Evolutionary conservation across 2,113 vertebrate genomes (phyloP).

Genomic region (Caranx ignobilis): DNA sequence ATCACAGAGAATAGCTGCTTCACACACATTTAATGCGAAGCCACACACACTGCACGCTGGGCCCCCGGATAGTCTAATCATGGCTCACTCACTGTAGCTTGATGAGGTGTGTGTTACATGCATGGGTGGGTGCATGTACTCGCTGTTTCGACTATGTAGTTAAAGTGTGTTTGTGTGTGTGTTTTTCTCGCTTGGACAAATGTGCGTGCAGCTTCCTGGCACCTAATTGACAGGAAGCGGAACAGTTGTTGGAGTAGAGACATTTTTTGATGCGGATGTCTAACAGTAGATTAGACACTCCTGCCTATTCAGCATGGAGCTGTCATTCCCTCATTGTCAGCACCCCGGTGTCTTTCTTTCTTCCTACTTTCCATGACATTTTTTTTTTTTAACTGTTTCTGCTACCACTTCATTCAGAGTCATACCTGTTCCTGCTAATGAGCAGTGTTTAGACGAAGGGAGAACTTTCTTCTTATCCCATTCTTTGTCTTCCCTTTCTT

Average conservation of each 20-base stretch:
- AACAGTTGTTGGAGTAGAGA: constrained; percentile 61
- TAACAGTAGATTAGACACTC: constrained; percentile 71
- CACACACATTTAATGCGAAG: constrained; percentile 39
- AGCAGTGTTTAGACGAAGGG: constrained; percentile 71
- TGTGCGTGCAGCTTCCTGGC: constrained; percentile 64
- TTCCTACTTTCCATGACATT: constrained; percentile 44
- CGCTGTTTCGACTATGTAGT: constrained; percentile 8
- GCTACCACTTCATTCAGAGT: constrained; percentile 7
- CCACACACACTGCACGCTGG: constrained; percentile 51
- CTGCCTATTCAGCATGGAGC: constrained; percentile 70
- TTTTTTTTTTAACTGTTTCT: constrained; percentile 12
- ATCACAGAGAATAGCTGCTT: constrained; percentile 45
- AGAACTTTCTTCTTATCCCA: constrained; percentile 54
- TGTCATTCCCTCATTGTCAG: constrained; percentile 70
- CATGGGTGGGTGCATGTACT: constrained; percentile 41
- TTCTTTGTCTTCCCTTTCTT: constrained; percentile 43
- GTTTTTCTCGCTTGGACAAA: constrained; percentile 60
- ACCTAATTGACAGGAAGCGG: constrained; percentile 77
- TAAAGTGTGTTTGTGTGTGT: constrained; percentile 19
- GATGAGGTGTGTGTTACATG: constrained; percentile 60
- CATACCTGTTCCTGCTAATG: constrained; percentile 68
- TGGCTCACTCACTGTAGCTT: constrained; percentile 53
- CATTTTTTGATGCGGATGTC: constrained; percentile 60
- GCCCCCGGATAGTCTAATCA: constrained; percentile 68
- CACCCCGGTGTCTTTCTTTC: constrained; percentile 57